A percentile compares a stretch with the other conserved stretches of the same genome.
Conservation (phyloP, 2,113 vertebrate species). For the Noctilio leporinus region DNA sequence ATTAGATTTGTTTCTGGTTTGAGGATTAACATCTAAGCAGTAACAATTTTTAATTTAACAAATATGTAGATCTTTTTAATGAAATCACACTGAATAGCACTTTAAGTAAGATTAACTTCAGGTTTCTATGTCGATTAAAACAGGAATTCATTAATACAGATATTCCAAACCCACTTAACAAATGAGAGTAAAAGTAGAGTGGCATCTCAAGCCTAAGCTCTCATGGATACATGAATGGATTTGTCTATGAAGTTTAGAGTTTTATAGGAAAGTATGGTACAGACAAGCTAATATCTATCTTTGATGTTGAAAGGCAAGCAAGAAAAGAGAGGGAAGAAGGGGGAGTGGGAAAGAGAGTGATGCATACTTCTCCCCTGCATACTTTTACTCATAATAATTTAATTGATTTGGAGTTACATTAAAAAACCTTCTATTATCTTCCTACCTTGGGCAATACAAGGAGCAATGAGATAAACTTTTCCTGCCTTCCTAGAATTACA, state of each 20-base stretch:
- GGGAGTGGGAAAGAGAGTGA: neutral
- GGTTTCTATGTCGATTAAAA: neutral
- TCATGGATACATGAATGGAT: neutral
- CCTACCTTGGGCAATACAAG: neutral
- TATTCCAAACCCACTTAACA: neutral
- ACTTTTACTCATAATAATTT: neutral
- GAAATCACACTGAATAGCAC: neutral
- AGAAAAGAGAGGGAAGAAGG: neutral
- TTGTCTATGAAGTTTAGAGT: neutral
- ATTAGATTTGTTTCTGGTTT: conserved; percentile 12
- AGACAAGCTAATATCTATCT: neutral
- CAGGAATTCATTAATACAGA: conserved; percentile 30
- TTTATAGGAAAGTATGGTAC: neutral
- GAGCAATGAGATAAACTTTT: neutral
- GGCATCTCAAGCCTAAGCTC: neutral
- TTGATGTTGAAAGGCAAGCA: neutral
- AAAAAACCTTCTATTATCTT: neutral
- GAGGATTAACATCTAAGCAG: neutral
- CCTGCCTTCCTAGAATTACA: neutral
- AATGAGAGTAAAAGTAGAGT: conserved; percentile 16
- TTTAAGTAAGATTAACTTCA: conserved; percentile 15
- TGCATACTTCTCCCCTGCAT: neutral
- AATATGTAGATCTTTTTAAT: conserved; percentile 1
- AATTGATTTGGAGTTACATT: neutral
- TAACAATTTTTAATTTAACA: conserved; percentile 23